Evolutionary conservation across 2,797 vertebrate species (phyloP), one percentile per base, ranked within the genome.

Genomic region (Arnoldichthys spilopterus): DNA sequence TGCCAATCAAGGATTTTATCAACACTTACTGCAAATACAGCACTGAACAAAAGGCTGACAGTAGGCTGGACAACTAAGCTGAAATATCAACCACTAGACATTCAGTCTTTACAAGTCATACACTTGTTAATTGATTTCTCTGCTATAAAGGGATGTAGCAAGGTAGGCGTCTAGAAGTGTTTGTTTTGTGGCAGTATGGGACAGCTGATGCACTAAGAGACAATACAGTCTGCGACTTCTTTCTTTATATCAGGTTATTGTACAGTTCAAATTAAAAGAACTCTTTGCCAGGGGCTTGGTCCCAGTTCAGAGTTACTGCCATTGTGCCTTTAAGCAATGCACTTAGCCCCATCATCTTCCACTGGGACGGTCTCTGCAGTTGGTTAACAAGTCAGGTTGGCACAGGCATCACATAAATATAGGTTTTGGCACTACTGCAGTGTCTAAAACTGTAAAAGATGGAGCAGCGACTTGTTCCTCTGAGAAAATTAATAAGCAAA

Each of bases 351-450:
- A 30, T 13, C 30, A 4, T 67, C 32, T n/a, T 67, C 20, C 22
- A 56, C 9, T 2, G 37, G 32, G 24, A 43, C 18, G 28, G 51
- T 58, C 73, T 32, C 18, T 76, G 51, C 6, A 56, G 32, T 51
- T 67, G 24, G 6, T 40, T 75, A 51, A 16, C n/a, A 53, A 37
- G 73, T 53, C 62, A 40, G 9, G 13, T 56, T 43, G 32, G 62
- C 34, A 30, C 32, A 34, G 34, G 59, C 59, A 6, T 32, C 6
- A 34, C 7, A 34, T 62, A 34, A 34, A 58, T 26, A 58, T 58
- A 58, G n/a, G 7, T 4, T 37, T 56, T 56, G 53, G 53, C 22
- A 56, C n/a, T 24, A 24, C 22, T 53, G 20, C 51, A 22, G 30
- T 49, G 47, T 73, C 56, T 47, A 30, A 30, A 59, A 28, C 37